These are phyloP conservation scores for Narcine bancroftii DNA, from an alignment of 2,113 vertebrate species.

Conservation along the genomic window DNA sequence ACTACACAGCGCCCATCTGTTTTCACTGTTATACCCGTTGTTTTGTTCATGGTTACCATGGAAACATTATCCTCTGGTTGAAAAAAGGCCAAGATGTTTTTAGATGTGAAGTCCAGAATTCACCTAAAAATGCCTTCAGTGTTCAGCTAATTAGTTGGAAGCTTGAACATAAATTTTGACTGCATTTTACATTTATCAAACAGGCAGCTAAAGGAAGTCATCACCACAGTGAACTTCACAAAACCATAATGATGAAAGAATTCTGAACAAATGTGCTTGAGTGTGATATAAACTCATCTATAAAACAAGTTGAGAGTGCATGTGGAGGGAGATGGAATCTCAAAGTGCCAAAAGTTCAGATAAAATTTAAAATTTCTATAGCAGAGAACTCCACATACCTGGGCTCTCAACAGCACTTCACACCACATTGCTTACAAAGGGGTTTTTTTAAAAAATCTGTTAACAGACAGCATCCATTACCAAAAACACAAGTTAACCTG, in stretches of 20 bases:
- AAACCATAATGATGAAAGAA: background rate
- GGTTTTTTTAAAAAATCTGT: no score
- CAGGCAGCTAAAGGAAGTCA: background rate
- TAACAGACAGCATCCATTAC: background rate
- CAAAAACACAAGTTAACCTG: background rate
- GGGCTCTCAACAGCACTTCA: background rate
- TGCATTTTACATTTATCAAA: background rate
- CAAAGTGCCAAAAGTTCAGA: background rate
- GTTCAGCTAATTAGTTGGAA: background rate
- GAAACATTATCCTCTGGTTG: background rate
- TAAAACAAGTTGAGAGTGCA: background rate
- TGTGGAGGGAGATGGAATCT: no score
- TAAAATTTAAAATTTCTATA: background rate
- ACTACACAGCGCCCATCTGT: background rate
- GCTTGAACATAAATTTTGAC: background rate
- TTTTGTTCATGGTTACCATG: background rate
- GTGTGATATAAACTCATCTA: background rate
- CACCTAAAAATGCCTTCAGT: background rate
- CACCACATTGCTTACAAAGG: no score
- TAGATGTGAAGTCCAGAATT: background rate
- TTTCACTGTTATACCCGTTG: background rate
- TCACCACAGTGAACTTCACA: background rate
- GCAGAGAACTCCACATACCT: background rate
- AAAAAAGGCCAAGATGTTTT: background rate
- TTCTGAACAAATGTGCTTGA: background rate